These are phyloP conservation scores for Lasiurus borealis DNA, from an alignment of 2,113 vertebrate genomes.

Conservation along the genomic window DNA sequence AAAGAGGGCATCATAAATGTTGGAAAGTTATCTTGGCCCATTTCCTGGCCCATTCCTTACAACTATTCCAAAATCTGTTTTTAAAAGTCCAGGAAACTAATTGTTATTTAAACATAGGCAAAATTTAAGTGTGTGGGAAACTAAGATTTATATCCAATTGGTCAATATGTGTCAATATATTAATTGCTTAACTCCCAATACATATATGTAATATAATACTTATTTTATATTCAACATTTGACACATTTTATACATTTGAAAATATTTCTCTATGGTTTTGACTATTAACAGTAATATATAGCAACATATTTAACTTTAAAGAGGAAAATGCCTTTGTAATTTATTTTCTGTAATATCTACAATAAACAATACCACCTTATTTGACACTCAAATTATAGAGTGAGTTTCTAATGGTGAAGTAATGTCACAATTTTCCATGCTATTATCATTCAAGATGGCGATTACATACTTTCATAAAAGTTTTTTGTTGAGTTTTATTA, in stretches of 20 bases:
- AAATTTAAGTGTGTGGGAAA: background rate
- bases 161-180: background rate
- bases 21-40: background rate
- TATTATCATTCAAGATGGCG: slow-evolving; percentile 10
- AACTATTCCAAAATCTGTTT: background rate
- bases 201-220: background rate
- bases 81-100: background rate
- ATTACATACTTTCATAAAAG: slow-evolving; percentile 60
- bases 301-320: background rate
- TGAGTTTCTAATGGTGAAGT: background rate
- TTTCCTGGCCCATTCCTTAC: background rate
- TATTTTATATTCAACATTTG: background rate
- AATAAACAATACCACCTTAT: background rate
- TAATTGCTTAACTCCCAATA: background rate
- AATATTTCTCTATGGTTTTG: slow-evolving; percentile 9
- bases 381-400: background rate
- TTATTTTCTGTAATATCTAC: background rate
- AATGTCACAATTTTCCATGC: background rate
- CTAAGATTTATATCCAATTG: background rate
- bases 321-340: background rate
- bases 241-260: background rate
- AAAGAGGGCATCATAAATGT: background rate
- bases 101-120: background rate
- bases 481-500: slow-evolving; percentile 71
- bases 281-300: background rate